Percentiles rank a stretch among this genome's conserved stretches.
Conservation (phyloP, 2,113 vertebrate species). For the Tonatia bakeri region DNA sequence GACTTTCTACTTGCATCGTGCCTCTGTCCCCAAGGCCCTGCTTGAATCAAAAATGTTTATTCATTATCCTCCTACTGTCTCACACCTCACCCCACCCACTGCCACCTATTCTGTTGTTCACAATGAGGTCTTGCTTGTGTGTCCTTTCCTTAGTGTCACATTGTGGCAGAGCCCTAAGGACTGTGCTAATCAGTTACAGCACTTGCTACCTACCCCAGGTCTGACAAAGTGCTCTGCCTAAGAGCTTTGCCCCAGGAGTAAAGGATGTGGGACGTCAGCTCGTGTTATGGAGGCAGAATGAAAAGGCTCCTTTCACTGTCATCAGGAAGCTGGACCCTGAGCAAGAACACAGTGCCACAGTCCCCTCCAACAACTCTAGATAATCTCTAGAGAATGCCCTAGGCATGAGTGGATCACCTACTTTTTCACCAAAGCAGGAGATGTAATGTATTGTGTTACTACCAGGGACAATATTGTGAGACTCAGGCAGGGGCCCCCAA, state of each 20-base stretch:
- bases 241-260: not conserved
- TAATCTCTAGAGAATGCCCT: too few relatives aligned
- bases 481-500: too few relatives aligned
- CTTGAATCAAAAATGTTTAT: rapidly evolving
- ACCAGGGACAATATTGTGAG: not conserved
- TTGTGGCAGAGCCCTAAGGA: not conserved
- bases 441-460: not conserved
- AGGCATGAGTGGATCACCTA: too few relatives aligned
- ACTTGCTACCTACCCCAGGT: not conserved
- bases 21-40: not conserved
- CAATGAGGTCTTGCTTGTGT: not conserved
- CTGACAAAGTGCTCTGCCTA: not conserved
- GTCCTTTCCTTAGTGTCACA: not conserved
- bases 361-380: too few relatives aligned
- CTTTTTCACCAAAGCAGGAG: not conserved
- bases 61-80: not conserved
- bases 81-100: not conserved
- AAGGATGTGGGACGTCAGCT: not conserved
- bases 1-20: too few relatives aligned
- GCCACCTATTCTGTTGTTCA: not conserved
- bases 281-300: rapidly evolving
- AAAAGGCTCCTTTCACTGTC: too few relatives aligned
- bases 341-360: too few relatives aligned
- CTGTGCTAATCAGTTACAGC: not conserved
- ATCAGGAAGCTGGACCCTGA: too few relatives aligned